These are phyloP conservation scores for Drosophila siamana DNA, from an alignment of 2,888 invertebrate species.

Conservation along the genomic window DNA sequence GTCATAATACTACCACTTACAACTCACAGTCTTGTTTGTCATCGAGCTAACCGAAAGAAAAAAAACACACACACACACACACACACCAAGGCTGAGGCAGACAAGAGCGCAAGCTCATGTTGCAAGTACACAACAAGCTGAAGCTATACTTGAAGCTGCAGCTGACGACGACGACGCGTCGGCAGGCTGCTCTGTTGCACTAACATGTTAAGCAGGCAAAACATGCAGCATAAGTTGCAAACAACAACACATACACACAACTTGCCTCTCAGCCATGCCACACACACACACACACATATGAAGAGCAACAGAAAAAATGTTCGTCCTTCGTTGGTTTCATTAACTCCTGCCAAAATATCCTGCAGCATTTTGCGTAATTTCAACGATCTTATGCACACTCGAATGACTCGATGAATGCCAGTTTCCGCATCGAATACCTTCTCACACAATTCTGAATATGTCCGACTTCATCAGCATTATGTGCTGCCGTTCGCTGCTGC, in stretches of 20 bases:
- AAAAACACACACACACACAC: background rate
- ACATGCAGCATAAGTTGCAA: constrained; percentile 4
- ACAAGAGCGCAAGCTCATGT: background rate
- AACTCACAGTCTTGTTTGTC: background rate
- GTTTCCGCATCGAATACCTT: background rate
- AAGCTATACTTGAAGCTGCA: too few species aligned
- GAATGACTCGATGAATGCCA: background rate
- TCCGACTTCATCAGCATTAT: background rate
- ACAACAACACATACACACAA: background rate
- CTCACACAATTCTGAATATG: constrained; percentile 1
- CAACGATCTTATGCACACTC: background rate
- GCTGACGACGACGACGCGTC: background rate
- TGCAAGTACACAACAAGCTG: constrained; percentile 4
- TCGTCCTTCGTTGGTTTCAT: background rate
- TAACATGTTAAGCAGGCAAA: constrained; percentile 24
- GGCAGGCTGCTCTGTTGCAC: constrained; percentile 13
- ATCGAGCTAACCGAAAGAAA: background rate
- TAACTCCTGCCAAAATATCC: constrained; percentile 1
- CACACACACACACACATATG: too few species aligned
- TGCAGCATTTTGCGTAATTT: background rate
- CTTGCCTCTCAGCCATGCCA: background rate
- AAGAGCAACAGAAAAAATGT: background rate
- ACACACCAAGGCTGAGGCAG: background rate
- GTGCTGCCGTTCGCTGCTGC: background rate
- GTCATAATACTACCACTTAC: background rate